Evolutionary conservation across 2,113 vertebrate genomes (phyloP).

Genomic region (Meleagris gallopavo): DNA sequence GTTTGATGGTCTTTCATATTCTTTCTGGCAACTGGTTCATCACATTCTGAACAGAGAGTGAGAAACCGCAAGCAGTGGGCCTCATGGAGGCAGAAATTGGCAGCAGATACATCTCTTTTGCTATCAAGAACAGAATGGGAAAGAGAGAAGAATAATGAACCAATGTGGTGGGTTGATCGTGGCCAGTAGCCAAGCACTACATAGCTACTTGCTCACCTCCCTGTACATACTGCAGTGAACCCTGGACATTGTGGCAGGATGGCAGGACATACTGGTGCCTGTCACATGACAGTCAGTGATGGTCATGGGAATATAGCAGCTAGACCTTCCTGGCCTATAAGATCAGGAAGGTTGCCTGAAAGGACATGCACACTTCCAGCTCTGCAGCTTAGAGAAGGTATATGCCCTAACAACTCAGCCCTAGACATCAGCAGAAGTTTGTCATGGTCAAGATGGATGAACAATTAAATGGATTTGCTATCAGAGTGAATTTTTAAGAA

Average conservation of each 20-base stretch:
- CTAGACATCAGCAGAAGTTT: background rate
- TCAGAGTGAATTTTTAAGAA: background rate
- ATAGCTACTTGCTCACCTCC: background rate
- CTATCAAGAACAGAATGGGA: slow-evolving; percentile 47
- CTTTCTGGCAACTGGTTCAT: slow-evolving; percentile 67
- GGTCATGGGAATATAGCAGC: background rate
- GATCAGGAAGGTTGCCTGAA: background rate
- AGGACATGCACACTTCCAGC: background rate
- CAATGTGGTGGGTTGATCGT: background rate
- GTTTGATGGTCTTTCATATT: slow-evolving; percentile 74
- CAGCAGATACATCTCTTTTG: slow-evolving; percentile 76
- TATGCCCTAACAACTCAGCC: background rate
- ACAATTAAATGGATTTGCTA: background rate
- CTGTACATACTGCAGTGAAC: no score
- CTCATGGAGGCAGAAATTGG: slow-evolving; percentile 82
- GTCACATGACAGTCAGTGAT: background rate
- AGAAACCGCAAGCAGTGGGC: slow-evolving; percentile 83
- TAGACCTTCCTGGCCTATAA: background rate
- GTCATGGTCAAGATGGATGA: background rate
- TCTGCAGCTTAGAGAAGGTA: background rate
- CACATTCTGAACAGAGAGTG: slow-evolving; percentile 77
- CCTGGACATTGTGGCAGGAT: background rate
- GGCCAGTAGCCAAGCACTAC: background rate
- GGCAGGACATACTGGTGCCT: background rate
- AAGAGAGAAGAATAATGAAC: background rate